Evolutionary conservation across 2,888 invertebrate genomes (phyloP).

Genomic region (Willowsia nigromaculata): DNA sequence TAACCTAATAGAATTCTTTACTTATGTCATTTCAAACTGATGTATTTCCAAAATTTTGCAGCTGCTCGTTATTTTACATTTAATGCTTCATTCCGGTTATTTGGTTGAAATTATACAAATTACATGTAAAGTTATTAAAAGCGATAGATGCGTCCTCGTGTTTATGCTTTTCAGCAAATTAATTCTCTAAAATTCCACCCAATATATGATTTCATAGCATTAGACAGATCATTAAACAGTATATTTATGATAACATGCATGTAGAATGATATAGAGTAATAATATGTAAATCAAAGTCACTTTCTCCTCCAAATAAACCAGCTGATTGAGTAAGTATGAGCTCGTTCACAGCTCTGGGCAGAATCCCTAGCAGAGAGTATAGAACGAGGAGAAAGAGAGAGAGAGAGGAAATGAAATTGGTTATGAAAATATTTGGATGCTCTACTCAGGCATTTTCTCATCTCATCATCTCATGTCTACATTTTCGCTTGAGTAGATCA

Average conservation of each 20-base stretch:
- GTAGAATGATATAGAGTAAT: too few species aligned
- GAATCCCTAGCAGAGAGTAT: too few species aligned
- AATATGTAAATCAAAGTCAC: background rate
- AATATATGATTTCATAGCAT: background rate
- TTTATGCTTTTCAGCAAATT: background rate
- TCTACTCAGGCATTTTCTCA: background rate
- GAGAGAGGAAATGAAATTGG: slow-evolving; percentile 11
- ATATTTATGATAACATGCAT: too few species aligned
- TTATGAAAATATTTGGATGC: slow-evolving; percentile 39
- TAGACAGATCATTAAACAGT: too few species aligned
- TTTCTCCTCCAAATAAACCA: background rate
- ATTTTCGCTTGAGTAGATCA: slow-evolving; percentile 37
- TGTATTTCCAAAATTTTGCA: background rate
- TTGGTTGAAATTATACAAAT: background rate
- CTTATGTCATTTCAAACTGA: too few species aligned
- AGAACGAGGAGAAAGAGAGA: background rate
- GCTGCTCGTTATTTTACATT: background rate
- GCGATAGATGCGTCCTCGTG: background rate
- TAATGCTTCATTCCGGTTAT: background rate
- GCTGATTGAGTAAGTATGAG: background rate
- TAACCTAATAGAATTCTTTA: too few species aligned
- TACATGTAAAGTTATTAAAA: background rate
- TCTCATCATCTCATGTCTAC: background rate
- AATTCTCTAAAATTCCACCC: background rate
- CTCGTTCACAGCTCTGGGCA: too few species aligned